Evolutionary conservation across 2,797 vertebrate species (phyloP).

Genomic region (Danionella dracula): DNA sequence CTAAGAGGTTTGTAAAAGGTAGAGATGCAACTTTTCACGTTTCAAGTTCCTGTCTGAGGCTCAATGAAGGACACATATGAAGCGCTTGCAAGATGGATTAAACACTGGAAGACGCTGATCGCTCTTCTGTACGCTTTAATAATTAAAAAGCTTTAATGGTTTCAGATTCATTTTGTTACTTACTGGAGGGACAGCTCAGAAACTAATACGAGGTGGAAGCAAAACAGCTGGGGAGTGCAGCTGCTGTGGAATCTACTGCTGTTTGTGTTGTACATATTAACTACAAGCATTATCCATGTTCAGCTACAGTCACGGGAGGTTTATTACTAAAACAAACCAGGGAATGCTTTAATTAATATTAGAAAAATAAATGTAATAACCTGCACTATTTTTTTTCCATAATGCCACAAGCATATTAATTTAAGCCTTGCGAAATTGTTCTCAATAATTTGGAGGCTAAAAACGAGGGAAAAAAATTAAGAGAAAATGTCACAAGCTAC

Average conservation of each 20-base stretch:
- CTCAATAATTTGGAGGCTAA: too few relatives aligned
- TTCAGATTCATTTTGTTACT: conserved; percentile 33
- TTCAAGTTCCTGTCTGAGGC: background rate
- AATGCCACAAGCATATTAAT: too few relatives aligned
- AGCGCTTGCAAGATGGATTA: conserved; percentile 19
- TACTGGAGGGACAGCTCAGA: conserved; percentile 23
- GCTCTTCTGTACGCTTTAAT: conserved; percentile 37
- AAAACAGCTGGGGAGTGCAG: conserved; percentile 11
- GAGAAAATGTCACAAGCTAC: background rate
- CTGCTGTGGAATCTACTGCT: background rate
- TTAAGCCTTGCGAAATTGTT: too few relatives aligned
- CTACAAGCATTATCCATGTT: background rate
- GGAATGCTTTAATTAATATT: too few relatives aligned
- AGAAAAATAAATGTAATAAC: too few relatives aligned
- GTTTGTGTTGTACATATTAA: background rate
- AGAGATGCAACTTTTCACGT: background rate
- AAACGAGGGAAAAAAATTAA: background rate
- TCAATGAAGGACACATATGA: conserved; percentile 22
- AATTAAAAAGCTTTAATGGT: conserved; percentile 43
- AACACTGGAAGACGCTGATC: conserved; percentile 31
- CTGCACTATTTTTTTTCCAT: too few relatives aligned
- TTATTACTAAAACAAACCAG: too few relatives aligned
- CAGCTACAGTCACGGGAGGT: background rate
- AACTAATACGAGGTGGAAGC: conserved; percentile 10
- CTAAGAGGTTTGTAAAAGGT: conserved; percentile 9